Base-by-base conservation (phyloP, 2,888 invertebrate species). In the Rapana venosa region DNA sequence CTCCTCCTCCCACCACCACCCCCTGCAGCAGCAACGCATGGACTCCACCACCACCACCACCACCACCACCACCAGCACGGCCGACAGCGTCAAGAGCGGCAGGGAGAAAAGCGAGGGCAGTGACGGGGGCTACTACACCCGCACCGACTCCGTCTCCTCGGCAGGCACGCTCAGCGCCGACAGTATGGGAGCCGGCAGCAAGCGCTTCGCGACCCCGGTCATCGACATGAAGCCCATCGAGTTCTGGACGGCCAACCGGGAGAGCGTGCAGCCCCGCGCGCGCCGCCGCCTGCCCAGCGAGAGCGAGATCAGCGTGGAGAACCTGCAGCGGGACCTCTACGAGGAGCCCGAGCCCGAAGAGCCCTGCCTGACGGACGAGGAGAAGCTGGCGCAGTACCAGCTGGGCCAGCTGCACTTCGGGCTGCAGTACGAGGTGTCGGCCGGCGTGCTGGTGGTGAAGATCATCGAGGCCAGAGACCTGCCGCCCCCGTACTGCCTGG, bases 191-290 rank as follows among this genome's bases (percentile, higher is more conserved):
- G 91, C 92, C 47, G 93, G 94, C 87, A 93, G 93, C 90, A 92
- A 93, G 66, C 93, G 94, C 20, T 94, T 94, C 35, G 93, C 93
- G n/a, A 95, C 95, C 11, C 96, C 96, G 6, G 92, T 95, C 81
- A 96, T 96, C 85, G 96, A 96, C 91, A 95, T 96, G 95, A 96
- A 96, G 87, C 96, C 96, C 11, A 96, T 96, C 70, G 96, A 96
- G 91, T 96, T 96, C 93, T 96, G 96, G 96, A 94, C 96, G 13
- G 95, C 96, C 58, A 95, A 94, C 90, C 94, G 94, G 83, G 96
- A 96, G 91, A 94, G 94, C 66, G 95, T 96, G 11, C 96, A 96
- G 90, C 96, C 96, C 6, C 92, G 94, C 58, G 93, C 94, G 6
- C 93, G 94, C 47, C 94, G 94, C 93, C 93, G 94, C 74, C 93